Percentiles rank a stretch among this genome's conserved stretches.
These are phyloP conservation scores for Merluccius polli DNA, from an alignment of 2,797 vertebrate species.

Conservation along the genomic window DNA sequence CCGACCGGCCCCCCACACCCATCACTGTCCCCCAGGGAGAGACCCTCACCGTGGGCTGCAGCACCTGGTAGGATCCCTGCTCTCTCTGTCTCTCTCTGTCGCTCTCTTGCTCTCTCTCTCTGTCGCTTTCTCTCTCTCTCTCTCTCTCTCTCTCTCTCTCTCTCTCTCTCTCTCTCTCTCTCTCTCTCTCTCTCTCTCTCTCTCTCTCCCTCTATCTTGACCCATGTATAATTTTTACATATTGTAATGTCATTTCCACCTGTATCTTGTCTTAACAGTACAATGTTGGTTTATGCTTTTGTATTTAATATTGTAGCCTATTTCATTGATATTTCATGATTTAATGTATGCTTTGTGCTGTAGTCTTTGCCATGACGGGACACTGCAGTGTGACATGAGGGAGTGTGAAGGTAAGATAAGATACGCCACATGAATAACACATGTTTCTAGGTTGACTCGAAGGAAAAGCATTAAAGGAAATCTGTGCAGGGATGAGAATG, in stretches of 20 bases:
- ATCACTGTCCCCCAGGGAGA: constrained; percentile 66
- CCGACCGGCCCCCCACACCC: constrained; percentile 46
- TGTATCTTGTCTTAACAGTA: neutral
- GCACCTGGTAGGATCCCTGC: constrained; percentile 71
- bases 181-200: neutral
- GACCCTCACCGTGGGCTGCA: constrained; percentile 75
- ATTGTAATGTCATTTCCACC: neutral
- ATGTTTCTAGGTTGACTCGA: neutral
- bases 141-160: neutral
- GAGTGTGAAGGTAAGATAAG: constrained; percentile 74
- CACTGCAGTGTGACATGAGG: constrained; percentile 71
- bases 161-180: neutral
- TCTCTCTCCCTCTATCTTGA: neutral
- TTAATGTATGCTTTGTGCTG: constrained; percentile 13
- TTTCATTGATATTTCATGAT: neutral
- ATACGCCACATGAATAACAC: neutral
- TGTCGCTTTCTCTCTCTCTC: neutral
- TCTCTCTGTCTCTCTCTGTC: neutral
- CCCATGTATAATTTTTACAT: neutral
- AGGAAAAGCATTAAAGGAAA: no score
- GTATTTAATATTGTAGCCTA: no score
- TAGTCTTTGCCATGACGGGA: constrained; percentile 75
- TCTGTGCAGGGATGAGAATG: neutral
- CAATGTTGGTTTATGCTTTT: neutral
- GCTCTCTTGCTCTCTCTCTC: no score